A percentile compares a stretch with the other conserved stretches of the same genome.
These are phyloP conservation scores for Tenthredo distinguenda DNA, from an alignment of 2,888 invertebrate species.

Conservation along the genomic window DNA sequence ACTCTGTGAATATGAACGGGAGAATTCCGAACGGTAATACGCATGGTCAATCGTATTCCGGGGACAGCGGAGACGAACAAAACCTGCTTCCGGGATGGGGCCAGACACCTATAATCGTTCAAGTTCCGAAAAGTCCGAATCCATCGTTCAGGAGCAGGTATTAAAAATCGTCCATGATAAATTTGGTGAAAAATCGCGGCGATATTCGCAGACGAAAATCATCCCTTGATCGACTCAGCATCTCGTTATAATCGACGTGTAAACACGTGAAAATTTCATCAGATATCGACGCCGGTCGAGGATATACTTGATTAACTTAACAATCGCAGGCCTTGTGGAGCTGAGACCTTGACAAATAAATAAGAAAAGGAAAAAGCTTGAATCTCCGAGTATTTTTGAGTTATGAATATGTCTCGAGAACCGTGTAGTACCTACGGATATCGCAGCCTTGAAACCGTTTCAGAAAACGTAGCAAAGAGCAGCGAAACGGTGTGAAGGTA, in stretches of 20 bases:
- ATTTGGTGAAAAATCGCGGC: not conserved
- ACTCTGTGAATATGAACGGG: conserved; percentile 63
- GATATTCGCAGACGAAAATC: not conserved
- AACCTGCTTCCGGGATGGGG: conserved; percentile 64
- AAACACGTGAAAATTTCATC: not conserved
- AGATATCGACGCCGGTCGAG: not conserved
- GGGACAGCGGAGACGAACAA: conserved; percentile 67
- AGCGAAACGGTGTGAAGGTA: not conserved
- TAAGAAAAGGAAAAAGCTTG: not conserved
- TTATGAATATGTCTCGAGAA: not conserved
- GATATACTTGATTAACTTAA: not conserved
- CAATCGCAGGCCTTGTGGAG: not conserved
- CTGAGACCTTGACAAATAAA: not conserved
- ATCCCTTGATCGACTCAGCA: not conserved
- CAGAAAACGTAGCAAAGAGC: not conserved
- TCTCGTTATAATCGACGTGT: not conserved
- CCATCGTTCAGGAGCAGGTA: conserved; percentile 71
- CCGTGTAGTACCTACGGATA: not conserved
- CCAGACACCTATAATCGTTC: conserved; percentile 65
- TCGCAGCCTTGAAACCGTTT: conserved; percentile 33
- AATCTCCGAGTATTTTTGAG: not conserved
- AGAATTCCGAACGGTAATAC: conserved; percentile 56
- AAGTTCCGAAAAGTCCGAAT: conserved; percentile 64
- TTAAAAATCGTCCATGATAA: not conserved
- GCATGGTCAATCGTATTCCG: conserved; percentile 49